phyloP scores from a whole-genome alignment of 1,140 invertebrate species.

The Tetramorium alpestre region DNA sequence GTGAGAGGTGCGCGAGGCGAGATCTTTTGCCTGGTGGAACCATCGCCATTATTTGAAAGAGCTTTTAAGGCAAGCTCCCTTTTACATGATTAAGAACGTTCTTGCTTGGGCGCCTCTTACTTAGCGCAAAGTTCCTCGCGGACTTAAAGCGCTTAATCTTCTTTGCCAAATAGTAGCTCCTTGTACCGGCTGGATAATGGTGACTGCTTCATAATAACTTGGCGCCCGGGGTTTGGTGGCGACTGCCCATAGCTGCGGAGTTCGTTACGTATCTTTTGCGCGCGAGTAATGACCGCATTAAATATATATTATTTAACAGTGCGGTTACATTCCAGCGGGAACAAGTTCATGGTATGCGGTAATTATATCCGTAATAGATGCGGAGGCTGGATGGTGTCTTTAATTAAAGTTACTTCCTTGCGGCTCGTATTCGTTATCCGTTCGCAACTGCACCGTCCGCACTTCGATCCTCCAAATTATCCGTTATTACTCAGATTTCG shows the following conservation, averaged over 20 bases:
- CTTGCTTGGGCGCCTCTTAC: conserved; percentile 72
- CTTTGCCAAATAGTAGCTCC: conserved; percentile 59
- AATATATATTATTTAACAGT: conserved; percentile 17
- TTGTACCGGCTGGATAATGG: conserved; percentile 58
- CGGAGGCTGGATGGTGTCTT: not conserved
- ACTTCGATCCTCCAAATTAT: not conserved
- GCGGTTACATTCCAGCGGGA: not conserved
- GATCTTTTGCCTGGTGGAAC: conserved; percentile 64
- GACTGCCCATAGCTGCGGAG: conserved; percentile 8
- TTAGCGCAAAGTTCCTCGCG: conserved; percentile 59
- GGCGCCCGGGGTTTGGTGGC: conserved; percentile 21
- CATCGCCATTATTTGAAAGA: conserved; percentile 77
- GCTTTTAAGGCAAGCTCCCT: conserved; percentile 78
- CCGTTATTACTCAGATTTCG: conserved; percentile 31
- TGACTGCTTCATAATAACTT: conserved; percentile 61
- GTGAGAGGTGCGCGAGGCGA: conserved; percentile 16
- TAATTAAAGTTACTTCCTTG: conserved; percentile 29
- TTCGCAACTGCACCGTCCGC: not conserved
- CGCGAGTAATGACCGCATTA: conserved; percentile 11
- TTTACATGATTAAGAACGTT: conserved; percentile 80
- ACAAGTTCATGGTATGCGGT: not conserved
- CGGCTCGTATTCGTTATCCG: not conserved
- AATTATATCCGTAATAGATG: conserved; percentile 3
- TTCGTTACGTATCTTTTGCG: conserved; percentile 35
- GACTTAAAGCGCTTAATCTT: conserved; percentile 63